Evolutionary conservation across 2,797 vertebrate genomes (phyloP).

Genomic region (Sebastes jordani): DNA sequence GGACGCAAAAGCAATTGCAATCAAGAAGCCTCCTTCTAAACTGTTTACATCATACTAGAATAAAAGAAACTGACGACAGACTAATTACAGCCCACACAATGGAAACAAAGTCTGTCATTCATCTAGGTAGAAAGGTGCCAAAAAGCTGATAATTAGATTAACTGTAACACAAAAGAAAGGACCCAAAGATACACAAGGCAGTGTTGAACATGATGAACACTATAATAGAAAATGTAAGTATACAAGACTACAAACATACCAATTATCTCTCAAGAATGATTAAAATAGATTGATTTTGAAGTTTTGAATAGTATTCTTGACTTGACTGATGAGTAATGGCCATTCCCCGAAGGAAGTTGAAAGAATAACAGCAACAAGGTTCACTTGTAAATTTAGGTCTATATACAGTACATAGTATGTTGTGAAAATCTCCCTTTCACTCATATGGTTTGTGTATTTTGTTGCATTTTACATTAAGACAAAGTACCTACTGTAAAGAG

Average conservation of each 20-base stretch:
- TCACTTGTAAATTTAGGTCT: background rate
- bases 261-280: background rate
- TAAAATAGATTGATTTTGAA: background rate
- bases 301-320: background rate
- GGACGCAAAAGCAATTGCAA: background rate
- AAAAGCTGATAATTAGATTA: background rate
- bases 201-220: background rate
- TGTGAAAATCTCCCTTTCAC: background rate
- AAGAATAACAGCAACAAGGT: background rate
- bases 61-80: background rate
- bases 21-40: background rate
- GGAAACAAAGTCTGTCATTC: background rate
- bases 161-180: background rate
- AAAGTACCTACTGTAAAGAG: background rate
- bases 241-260: background rate
- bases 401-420: background rate
- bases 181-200: background rate
- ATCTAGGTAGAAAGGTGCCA: background rate
- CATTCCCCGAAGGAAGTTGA: background rate
- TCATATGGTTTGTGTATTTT: background rate
- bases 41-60: background rate
- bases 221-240: background rate
- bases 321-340: background rate
- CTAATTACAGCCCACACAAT: background rate
- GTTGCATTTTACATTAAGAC: background rate